Conservation (phyloP, 1,140 invertebrate genomes). For the Tetramorium parvispinum region DNA sequence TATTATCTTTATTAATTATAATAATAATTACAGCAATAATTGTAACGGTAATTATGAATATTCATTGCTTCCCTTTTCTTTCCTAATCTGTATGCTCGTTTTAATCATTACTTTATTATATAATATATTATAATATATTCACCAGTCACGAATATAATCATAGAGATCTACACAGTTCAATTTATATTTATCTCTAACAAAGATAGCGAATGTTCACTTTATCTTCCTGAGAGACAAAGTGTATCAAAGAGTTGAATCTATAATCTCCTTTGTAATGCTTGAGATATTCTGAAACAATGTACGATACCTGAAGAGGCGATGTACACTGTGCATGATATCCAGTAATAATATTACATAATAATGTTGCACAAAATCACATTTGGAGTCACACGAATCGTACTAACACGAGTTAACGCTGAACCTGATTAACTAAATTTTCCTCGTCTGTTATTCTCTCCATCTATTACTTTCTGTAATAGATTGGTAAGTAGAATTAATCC, state of each 20-base stretch:
- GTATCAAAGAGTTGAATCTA: neutral
- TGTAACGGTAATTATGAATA: neutral
- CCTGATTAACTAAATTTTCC: slow-evolving; percentile 39
- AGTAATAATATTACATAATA: slow-evolving; percentile 35
- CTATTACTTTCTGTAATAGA: slow-evolving; percentile 4
- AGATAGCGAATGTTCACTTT: neutral
- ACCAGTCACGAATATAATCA: neutral
- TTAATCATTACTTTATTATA: neutral
- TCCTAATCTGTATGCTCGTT: neutral
- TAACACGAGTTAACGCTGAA: slow-evolving; percentile 19
- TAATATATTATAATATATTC: neutral
- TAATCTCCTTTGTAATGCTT: slow-evolving; percentile 1
- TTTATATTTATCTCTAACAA: neutral
- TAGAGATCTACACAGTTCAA: neutral
- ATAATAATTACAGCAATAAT: neutral
- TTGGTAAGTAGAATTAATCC: slow-evolving; percentile 16
- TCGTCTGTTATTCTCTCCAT: too few species aligned
- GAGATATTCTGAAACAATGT: neutral
- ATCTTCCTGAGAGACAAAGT: neutral
- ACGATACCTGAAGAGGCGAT: neutral
- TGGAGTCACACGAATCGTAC: slow-evolving; percentile 15
- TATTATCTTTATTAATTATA: neutral
- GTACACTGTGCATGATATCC: neutral
- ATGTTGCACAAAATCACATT: slow-evolving; percentile 33
- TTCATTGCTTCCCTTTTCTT: neutral